Base-by-base conservation (phyloP, 2,888 invertebrate genomes). In the Ornithoptera alexandrae region DNA sequence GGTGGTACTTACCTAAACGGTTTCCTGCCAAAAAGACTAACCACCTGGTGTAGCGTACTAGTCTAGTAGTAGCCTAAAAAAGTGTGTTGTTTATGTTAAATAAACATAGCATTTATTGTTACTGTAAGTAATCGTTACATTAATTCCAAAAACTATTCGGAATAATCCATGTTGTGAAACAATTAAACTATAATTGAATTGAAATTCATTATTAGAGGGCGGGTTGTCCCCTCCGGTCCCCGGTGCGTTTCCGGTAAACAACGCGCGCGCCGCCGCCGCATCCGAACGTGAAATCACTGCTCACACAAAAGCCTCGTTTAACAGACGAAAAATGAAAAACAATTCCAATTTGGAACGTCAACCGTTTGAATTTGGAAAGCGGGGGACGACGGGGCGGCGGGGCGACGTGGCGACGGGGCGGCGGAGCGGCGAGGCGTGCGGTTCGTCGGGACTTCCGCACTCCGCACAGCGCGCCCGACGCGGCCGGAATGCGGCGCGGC, bases 341-440 rank as follows among this genome's bases (percentile, higher is more conserved):
- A 90, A 88, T 90, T 89, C 85, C 84, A 90, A 89, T 88, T 90
- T 83, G 84, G 86, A 84, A 85, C 87, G 90, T 88, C 90, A 90
- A 87, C 86, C 84, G 84, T 87, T 90, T 86, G 90, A 89, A 87
- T 89, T 87, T 83, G 84, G 86, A 78, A 78, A 46, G 81, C 82
- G 85, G 76, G 84, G 84, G 62, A 66, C 66, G 74, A 71, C 72
- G 75, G 71, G 71, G 73, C 72, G 70, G 3, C 72, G 75, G 71
- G 72, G 73, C 73, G 70, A 1, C 22, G 22, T 0, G 22, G 22
- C 22, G 22, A 1, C 22, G 84, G 84, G 62, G 69, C 62, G 74
- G 71, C 72, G 75, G 71, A 71, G 73, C 73, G 70, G 5, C 72
- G 75, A 72, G 72, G 73, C 73, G 70, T 70, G 73, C 74, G 76